These are phyloP conservation scores for Sebastes vulpes DNA, from an alignment of 2,797 vertebrate species.

Conservation along the genomic window DNA sequence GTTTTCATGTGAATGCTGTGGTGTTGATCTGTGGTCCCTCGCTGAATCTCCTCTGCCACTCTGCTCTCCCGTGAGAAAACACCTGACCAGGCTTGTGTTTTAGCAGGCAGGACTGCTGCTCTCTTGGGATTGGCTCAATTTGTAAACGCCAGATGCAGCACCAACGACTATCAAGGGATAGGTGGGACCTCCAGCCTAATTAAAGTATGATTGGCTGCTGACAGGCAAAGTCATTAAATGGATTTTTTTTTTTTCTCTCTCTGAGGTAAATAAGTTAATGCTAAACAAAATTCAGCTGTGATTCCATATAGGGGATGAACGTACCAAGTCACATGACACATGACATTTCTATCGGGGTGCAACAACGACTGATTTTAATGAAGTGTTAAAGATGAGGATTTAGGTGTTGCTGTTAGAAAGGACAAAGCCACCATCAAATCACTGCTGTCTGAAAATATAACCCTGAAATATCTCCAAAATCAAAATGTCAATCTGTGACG, in stretches of 20 bases:
- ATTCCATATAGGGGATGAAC: no score
- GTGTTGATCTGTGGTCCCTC: background rate
- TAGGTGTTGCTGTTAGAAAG: background rate
- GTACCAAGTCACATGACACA: background rate
- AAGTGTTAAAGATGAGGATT: background rate
- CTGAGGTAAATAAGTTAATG: background rate
- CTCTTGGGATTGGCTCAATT: conserved; percentile 22
- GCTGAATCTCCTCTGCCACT: background rate
- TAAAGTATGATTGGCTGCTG: conserved; percentile 8
- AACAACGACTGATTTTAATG: no score
- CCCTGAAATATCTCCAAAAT: background rate
- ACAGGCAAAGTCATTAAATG: background rate
- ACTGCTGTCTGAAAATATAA: no score
- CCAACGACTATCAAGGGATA: background rate
- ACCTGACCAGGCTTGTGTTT: conserved; percentile 26
- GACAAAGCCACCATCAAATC: background rate
- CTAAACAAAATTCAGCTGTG: no score
- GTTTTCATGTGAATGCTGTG: background rate
- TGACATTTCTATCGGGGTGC: background rate
- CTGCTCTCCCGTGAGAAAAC: background rate
- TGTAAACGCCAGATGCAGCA: conserved; percentile 27
- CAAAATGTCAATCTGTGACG: background rate
- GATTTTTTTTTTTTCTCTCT: background rate
- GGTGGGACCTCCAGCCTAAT: background rate
- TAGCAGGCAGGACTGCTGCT: background rate